phyloP scores from a whole-genome alignment of 2,113 vertebrate species.

The Sarotherodon lohbergeri region DNA sequence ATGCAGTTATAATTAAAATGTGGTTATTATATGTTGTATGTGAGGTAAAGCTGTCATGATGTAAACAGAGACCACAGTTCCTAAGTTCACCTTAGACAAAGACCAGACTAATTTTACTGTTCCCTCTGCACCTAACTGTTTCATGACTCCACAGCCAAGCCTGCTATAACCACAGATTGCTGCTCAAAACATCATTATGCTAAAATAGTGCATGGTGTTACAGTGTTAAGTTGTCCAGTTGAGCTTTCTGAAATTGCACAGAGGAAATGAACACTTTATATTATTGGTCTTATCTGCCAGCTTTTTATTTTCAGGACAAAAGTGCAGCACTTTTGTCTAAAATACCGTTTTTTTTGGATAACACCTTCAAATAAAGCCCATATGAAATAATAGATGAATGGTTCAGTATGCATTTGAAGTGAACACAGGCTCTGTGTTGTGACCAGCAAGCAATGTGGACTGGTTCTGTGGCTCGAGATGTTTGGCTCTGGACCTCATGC shows the following conservation, averaged over 20 bases:
- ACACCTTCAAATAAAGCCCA: constrained; percentile 1
- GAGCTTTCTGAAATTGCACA: not conserved
- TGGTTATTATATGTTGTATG: not conserved
- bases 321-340: not conserved
- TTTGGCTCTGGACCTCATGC: constrained; percentile 57
- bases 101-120: constrained; percentile 18
- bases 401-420: constrained; percentile 19
- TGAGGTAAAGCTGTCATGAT: not conserved
- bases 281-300: constrained; percentile 1
- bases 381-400: constrained; percentile 28
- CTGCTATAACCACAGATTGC: not conserved
- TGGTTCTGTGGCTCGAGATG: constrained; percentile 49
- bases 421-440: constrained; percentile 33
- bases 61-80: not conserved
- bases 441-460: constrained; percentile 1
- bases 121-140: not conserved
- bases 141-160: not conserved
- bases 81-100: constrained; percentile 37
- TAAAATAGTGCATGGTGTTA: not conserved
- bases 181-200: constrained; percentile 1
- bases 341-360: not conserved
- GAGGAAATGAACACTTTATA: constrained; percentile 6
- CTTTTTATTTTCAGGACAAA: not conserved
- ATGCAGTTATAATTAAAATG: not conserved
- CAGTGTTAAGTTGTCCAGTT: not conserved